phyloP scores from a whole-genome alignment of 1,140 invertebrate species.

The Meteorus sp. region DNA sequence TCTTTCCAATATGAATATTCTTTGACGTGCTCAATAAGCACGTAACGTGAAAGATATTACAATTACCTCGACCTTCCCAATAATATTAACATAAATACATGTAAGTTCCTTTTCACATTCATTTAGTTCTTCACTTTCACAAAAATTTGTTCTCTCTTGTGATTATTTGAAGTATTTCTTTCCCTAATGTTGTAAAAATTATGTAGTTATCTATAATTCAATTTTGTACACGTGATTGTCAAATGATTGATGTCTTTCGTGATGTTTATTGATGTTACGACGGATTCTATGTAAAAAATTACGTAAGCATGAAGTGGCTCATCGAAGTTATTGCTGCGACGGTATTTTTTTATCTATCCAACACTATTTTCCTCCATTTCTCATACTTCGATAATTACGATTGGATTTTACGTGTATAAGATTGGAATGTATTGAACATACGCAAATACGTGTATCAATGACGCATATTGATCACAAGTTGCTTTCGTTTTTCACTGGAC shows the following conservation, averaged over 20 bases:
- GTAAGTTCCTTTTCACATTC: neutral
- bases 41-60: neutral
- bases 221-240: neutral
- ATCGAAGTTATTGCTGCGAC: neutral
- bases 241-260: neutral
- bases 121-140: too few species aligned
- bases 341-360: neutral
- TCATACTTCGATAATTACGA: too few species aligned
- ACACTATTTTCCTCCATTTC: too few species aligned
- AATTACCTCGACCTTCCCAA: conserved; percentile 1
- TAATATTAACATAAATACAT: neutral
- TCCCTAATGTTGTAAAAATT: too few species aligned
- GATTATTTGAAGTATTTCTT: too few species aligned
- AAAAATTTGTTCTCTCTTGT: too few species aligned
- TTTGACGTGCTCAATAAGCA: neutral
- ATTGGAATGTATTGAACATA: too few species aligned
- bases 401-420: too few species aligned
- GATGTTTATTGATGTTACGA: neutral
- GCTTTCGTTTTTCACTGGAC: too few species aligned
- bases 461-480: too few species aligned
- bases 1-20: neutral
- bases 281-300: neutral
- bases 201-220: too few species aligned
- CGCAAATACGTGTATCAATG: too few species aligned
- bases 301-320: neutral